Evolutionary conservation across 1,140 invertebrate genomes (phyloP).

Genomic region (Philopotamus ludificatus): DNA sequence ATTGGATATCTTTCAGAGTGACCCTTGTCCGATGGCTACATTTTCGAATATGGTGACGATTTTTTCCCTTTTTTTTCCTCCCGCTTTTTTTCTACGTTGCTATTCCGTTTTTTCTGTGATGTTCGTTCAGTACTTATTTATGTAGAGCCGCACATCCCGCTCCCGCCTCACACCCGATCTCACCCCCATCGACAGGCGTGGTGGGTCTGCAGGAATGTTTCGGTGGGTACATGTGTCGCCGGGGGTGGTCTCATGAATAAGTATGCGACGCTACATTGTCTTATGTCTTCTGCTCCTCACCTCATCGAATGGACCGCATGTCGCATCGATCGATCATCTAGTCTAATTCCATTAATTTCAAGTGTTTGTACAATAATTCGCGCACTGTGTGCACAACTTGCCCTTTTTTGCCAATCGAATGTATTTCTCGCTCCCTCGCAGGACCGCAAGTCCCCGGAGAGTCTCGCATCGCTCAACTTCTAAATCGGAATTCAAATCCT

Average conservation of each 20-base stretch:
- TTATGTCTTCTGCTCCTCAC: too few relatives aligned
- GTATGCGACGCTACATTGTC: background rate
- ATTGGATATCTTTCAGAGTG: background rate
- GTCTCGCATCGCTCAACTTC: constrained; percentile 41
- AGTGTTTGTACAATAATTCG: too few relatives aligned
- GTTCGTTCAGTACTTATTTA: constrained; percentile 39
- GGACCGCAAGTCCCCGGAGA: constrained; percentile 40
- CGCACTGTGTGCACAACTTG: constrained; percentile 13
- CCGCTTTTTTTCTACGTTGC: constrained; percentile 39
- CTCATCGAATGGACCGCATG: background rate
- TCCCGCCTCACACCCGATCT: constrained; percentile 19
- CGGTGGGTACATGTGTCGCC: constrained; percentile 37
- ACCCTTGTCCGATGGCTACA: constrained; percentile 36
- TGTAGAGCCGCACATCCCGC: constrained; percentile 29
- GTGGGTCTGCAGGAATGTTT: constrained; percentile 41
- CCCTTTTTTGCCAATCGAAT: constrained; percentile 23
- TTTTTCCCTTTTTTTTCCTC: constrained; percentile 36
- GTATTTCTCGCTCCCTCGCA: constrained; percentile 32
- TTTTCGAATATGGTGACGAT: constrained; percentile 43
- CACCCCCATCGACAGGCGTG: constrained; percentile 37
- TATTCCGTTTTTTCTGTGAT: constrained; percentile 42
- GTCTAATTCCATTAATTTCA: too few relatives aligned
- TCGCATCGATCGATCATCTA: background rate
- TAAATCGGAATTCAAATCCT: constrained; percentile 43
- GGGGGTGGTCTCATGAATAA: background rate